Base-by-base conservation (phyloP, 2,113 vertebrate species). In the Lethenteron camtschaticum region DNA sequence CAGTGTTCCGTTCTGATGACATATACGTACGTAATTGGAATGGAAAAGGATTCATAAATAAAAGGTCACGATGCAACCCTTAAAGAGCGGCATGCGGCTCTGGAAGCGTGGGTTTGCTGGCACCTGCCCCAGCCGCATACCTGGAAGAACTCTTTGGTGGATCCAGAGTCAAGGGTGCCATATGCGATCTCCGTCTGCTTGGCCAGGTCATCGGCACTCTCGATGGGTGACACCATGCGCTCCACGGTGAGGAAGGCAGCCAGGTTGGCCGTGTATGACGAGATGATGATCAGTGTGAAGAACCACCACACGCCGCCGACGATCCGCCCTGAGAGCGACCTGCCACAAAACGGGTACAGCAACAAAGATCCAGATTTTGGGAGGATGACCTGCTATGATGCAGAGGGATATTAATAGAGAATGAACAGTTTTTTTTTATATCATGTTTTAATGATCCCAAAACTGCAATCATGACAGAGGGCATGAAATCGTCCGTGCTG, bases 221-320 rank as follows among this genome's bases (percentile, higher is more conserved):
- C 94, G 78, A 99, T 99, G 70, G 94, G 94, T 0, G 94, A 99
- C 72, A 99, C 94, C 94, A 99, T 99, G 77, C 94, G 77, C 80
- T 99, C 94, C 76, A 99, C 94, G 2, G 94, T 99, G 78, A 99
- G 86, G 82, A 99, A 99, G 72, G 94, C 94, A 74, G 94, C 94
- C 76, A 99, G 84, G 79, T 99, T 99, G 77, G 94, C 94, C 58
- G 94, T 99, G 75, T 99, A 99, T 63, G 94, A 99, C 41, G 94
- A 99, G 78, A 99, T 99, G 78, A 99, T 99, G 82, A 99, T 99
- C 73, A 99, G 88, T 1, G 94, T 99, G 80, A 99, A 99, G 88
- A 99, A 99, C 94, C 91, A 96, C 94, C 94, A 99, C 68, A 99
- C 94, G 57, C 94, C 94, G 77, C 94, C 94, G 11, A 99, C 94